Evolutionary conservation across 2,888 invertebrate species (phyloP), one percentile per base, ranked within the genome.

Genomic region (Catocala fraxini): DNA sequence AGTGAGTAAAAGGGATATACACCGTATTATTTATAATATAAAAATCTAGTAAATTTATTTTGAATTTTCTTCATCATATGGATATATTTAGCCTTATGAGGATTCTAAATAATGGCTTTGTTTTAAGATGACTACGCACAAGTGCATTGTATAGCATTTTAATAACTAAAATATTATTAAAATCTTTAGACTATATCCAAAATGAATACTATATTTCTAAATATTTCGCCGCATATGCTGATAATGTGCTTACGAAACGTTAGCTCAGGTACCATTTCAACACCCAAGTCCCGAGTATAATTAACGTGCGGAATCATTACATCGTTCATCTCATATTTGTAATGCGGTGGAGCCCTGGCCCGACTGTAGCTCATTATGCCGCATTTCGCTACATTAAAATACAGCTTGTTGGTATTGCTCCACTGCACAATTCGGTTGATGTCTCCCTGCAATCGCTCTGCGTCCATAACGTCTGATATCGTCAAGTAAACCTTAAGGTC

Each of bases 21-120:
- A 9, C 15, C 0, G 9, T 11, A 33, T 34, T 35, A 12, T 13
- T 9, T 51, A 13, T 12, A 15, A 35, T 49, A 49, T 33, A 49
- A 35, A 39, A 51, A 51, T 9, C 51, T 6, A 41, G 15, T 0
- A 0, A 15, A 15, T 15, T 15, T 15, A 15, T 15, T 15, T 15
- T 15, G 15, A 15, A 15, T 15, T 0, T 15, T 15, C 15, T 0
- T 2, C 15, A 15, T 2, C 15, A 15, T 15, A 39, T 51, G n/a
- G 15, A 51, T 39, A 51, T 51, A 51, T 13, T 47, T 47, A 46
- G 39, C 47, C 39, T 55, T 13, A 35, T 55, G 55, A 12, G 35
- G 35, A 35, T 47, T 35, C 46, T 39, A 39, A 33, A 55, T 25
- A 6, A 15, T 42, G n/a, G n/a, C 13, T 25, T 41, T 11, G 15